These are phyloP conservation scores for Drosophila athabasca DNA, from an alignment of 1,140 invertebrate species.

Conservation along the genomic window DNA sequence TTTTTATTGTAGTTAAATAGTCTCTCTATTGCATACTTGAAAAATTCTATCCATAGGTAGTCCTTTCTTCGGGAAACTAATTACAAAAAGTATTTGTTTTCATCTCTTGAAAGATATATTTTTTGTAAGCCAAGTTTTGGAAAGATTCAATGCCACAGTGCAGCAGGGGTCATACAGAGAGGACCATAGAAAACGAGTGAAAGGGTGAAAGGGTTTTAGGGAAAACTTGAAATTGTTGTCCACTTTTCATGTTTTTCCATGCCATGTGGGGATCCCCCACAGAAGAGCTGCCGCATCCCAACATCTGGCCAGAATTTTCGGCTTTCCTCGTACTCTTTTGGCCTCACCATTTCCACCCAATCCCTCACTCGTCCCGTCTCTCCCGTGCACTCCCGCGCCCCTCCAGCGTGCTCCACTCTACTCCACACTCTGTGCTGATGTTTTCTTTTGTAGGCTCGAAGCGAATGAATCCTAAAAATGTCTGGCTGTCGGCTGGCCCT, in stretches of 20 bases:
- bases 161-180: neutral
- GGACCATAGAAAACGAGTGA: neutral
- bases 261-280: conserved; percentile 26
- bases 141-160: too few relatives aligned
- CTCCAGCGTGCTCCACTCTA: neutral
- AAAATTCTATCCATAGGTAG: too few relatives aligned
- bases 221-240: conserved; percentile 67
- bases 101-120: too few relatives aligned
- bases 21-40: too few relatives aligned
- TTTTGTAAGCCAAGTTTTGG: too few relatives aligned
- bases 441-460: conserved; percentile 57
- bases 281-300: conserved; percentile 24
- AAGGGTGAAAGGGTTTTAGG: conserved; percentile 28
- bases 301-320: conserved; percentile 53
- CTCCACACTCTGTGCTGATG: conserved; percentile 16
- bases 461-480: conserved; percentile 76
- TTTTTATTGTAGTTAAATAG: too few relatives aligned
- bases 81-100: too few relatives aligned
- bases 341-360: neutral
- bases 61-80: too few relatives aligned
- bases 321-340: conserved; percentile 7
- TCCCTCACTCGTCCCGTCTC: too few relatives aligned
- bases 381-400: neutral
- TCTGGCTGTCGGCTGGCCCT: conserved; percentile 13
- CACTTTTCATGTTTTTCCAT: conserved; percentile 66